phyloP scores from a whole-genome alignment of 2,888 invertebrate species.

The Diadromus collaris region DNA sequence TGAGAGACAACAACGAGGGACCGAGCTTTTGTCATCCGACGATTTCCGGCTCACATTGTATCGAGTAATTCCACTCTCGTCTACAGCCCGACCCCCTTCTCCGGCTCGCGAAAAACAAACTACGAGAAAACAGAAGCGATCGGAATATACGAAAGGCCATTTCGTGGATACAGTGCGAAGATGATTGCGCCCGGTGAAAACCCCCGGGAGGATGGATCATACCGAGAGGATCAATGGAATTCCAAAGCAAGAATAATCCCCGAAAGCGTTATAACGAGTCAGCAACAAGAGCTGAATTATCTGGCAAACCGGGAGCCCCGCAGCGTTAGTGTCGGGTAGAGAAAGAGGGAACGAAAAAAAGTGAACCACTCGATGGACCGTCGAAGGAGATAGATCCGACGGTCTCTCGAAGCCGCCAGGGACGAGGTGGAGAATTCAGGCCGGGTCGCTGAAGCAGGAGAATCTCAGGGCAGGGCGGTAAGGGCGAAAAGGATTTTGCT shows the following conservation, averaged over 20 bases:
- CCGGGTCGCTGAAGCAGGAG: slow-evolving; percentile 41
- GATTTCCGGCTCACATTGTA: slow-evolving; percentile 40
- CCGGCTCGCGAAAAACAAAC: slow-evolving; percentile 34
- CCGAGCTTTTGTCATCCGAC: slow-evolving; percentile 37
- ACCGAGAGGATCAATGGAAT: slow-evolving; percentile 54
- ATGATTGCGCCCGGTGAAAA: slow-evolving; percentile 52
- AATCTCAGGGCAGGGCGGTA: slow-evolving; percentile 30
- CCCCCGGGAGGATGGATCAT: slow-evolving; percentile 44
- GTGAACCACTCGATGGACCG: slow-evolving; percentile 40
- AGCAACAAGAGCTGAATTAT: slow-evolving; percentile 53
- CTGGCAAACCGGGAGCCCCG: slow-evolving; percentile 41
- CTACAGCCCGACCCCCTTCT: slow-evolving; percentile 12
- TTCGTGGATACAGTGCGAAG: slow-evolving; percentile 34
- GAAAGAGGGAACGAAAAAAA: slow-evolving; percentile 39
- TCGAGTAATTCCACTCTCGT: slow-evolving; percentile 46
- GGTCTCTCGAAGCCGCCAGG: slow-evolving; percentile 55
- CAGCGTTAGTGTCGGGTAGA: slow-evolving; percentile 28
- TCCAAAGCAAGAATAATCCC: slow-evolving; percentile 58
- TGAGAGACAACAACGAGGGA: slow-evolving; percentile 3
- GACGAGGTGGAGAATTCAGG: slow-evolving; percentile 44
- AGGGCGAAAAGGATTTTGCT: slow-evolving; percentile 41
- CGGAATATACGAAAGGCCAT: slow-evolving; percentile 37
- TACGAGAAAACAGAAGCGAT: slow-evolving; percentile 27
- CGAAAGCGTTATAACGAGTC: slow-evolving; percentile 60
- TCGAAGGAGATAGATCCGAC: slow-evolving; percentile 51